Percentiles rank a stretch among this genome's conserved stretches.
phyloP scores from a whole-genome alignment of 2,888 invertebrate genomes.

The Teinopalpus imperialis region DNA sequence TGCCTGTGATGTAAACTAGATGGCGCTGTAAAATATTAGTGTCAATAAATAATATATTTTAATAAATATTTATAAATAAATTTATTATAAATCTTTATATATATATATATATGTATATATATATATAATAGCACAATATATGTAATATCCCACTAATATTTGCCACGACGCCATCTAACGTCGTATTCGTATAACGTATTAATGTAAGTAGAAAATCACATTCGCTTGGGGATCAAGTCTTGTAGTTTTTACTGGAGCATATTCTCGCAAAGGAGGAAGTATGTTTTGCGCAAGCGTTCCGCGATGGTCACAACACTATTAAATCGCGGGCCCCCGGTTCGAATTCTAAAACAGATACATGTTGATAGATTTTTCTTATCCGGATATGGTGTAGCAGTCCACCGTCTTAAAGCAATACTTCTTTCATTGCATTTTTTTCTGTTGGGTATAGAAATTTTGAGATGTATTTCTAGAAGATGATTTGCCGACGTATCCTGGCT shows the following conservation, averaged over 20 bases:
- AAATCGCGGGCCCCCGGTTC: too few relatives aligned
- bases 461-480: not conserved
- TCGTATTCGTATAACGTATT: slow-evolving; percentile 4
- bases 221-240: slow-evolving; percentile 22
- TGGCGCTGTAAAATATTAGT: slow-evolving; percentile 9
- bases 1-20: not conserved
- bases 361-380: too few relatives aligned
- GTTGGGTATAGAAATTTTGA: too few relatives aligned
- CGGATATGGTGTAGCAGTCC: too few relatives aligned
- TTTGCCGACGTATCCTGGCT: too few relatives aligned
- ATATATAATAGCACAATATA: not conserved
- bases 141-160: not conserved
- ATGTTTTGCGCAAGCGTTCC: not conserved
- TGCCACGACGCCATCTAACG: slow-evolving; percentile 17
- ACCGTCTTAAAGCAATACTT: too few relatives aligned
- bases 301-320: too few relatives aligned
- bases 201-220: slow-evolving; percentile 25
- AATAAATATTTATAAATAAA: not conserved
- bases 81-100: too few relatives aligned
- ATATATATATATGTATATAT: too few relatives aligned
- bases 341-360: too few relatives aligned
- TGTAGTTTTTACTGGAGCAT: slow-evolving; percentile 3
- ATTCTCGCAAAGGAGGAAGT: not conserved
- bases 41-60: not conserved
- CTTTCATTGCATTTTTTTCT: not conserved